phyloP scores from a whole-genome alignment of 2,888 invertebrate species.

The Norana najaformis region DNA sequence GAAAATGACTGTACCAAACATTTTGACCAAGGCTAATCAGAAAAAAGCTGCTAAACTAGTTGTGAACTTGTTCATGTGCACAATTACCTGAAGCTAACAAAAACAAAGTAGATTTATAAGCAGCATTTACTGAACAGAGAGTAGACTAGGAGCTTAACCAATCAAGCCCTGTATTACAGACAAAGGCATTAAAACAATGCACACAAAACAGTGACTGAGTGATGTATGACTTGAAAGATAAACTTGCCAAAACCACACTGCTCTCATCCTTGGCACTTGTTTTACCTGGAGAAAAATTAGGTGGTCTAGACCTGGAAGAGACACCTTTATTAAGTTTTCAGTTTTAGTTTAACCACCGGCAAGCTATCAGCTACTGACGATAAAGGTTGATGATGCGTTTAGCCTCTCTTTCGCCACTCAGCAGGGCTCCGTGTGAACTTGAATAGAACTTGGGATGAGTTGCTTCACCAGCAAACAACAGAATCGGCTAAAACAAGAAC shows the following conservation, averaged over 20 bases:
- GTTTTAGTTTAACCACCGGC: neutral
- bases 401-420: conserved; percentile 71
- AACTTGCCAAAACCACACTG: neutral
- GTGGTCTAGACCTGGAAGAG: neutral
- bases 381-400: conserved; percentile 50
- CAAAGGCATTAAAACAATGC: neutral
- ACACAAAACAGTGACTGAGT: neutral
- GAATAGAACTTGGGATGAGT: conserved; percentile 92
- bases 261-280: neutral
- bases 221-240: neutral
- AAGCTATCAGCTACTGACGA: neutral
- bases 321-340: neutral
- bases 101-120: neutral
- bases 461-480: conserved; percentile 92
- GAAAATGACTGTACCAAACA: neutral
- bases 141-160: neutral
- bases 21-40: too few species aligned
- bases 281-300: neutral
- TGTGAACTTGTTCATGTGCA: neutral
- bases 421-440: conserved; percentile 89
- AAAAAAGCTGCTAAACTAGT: neutral
- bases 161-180: neutral
- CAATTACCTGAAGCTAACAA: neutral
- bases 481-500: conserved; percentile 70
- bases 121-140: neutral